Evolutionary conservation across 2,888 invertebrate species (phyloP).

Genomic region (Choreutis nemorana): DNA sequence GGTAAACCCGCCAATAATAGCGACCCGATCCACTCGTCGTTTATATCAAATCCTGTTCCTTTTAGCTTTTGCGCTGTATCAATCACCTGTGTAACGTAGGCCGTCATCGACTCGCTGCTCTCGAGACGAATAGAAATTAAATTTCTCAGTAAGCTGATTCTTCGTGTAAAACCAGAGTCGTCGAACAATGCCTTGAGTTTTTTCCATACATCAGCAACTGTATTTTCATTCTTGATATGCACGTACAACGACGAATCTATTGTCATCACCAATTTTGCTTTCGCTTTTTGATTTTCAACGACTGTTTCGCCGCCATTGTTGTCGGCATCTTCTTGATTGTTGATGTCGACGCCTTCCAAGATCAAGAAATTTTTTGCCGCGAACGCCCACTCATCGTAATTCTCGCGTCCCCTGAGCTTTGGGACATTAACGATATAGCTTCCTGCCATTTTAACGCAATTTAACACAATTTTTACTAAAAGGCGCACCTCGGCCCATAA

Average conservation of each 20-base stretch:
- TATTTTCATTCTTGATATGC: constrained; percentile 9
- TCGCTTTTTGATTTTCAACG: background rate
- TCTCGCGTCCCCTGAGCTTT: background rate
- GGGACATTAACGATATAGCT: constrained; percentile 1
- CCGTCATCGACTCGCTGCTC: constrained; percentile 9
- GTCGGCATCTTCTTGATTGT: background rate
- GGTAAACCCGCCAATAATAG: constrained; percentile 8
- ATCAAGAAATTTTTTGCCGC: background rate
- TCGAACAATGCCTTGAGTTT: constrained; percentile 7
- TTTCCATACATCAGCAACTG: constrained; percentile 5
- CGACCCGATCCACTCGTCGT: constrained; percentile 7
- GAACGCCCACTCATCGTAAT: background rate
- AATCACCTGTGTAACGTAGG: constrained; percentile 9
- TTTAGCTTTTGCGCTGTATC: constrained; percentile 8
- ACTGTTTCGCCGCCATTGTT: background rate
- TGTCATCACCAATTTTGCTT: constrained; percentile 9
- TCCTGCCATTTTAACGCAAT: no score
- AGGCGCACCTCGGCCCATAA: no score
- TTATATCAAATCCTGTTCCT: constrained; percentile 8
- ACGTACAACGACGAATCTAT: constrained; percentile 10
- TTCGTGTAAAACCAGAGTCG: constrained; percentile 8
- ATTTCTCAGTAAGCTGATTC: constrained; percentile 6
- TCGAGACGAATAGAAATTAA: constrained; percentile 9
- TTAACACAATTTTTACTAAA: no score
- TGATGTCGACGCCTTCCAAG: no score